Evolutionary conservation across 2,888 invertebrate species (phyloP).

Genomic region (Drosophila buzzatii): DNA sequence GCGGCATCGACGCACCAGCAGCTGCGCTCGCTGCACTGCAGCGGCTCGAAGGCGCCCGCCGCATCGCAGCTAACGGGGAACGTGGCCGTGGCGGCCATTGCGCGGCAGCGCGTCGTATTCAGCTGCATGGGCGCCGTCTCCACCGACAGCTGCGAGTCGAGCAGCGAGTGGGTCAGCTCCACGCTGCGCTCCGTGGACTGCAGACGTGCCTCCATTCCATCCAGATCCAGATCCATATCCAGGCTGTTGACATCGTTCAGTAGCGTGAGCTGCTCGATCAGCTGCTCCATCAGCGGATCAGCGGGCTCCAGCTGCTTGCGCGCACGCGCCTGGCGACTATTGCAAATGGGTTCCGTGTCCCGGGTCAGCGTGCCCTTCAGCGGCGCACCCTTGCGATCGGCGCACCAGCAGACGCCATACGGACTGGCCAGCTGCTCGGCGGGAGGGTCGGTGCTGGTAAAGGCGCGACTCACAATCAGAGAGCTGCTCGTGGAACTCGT

Average conservation of each 20-base stretch:
- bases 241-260: constrained; percentile 85
- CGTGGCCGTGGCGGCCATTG: constrained; percentile 83
- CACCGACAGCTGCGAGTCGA: constrained; percentile 84
- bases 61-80: constrained; percentile 88
- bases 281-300: constrained; percentile 88
- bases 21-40: constrained; percentile 89
- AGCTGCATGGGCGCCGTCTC: constrained; percentile 78
- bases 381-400: constrained; percentile 92
- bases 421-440: constrained; percentile 43
- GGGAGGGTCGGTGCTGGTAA: constrained; percentile 28
- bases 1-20: constrained; percentile 96
- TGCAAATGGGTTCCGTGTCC: constrained; percentile 91
- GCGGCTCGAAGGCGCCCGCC: constrained; percentile 90
- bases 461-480: constrained; percentile 68
- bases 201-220: constrained; percentile 56
- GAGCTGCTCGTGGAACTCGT: constrained; percentile 26
- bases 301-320: constrained; percentile 81
- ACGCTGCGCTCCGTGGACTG: constrained; percentile 70
- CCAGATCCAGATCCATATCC: constrained; percentile 66
- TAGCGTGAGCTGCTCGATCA: constrained; percentile 89
- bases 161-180: constrained; percentile 80
- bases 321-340: constrained; percentile 91
- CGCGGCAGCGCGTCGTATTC: constrained; percentile 85
- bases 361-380: constrained; percentile 92
- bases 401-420: constrained; percentile 94